Conservation (phyloP, 2,888 invertebrate genomes). For the Stratiomys singularior region DNA sequence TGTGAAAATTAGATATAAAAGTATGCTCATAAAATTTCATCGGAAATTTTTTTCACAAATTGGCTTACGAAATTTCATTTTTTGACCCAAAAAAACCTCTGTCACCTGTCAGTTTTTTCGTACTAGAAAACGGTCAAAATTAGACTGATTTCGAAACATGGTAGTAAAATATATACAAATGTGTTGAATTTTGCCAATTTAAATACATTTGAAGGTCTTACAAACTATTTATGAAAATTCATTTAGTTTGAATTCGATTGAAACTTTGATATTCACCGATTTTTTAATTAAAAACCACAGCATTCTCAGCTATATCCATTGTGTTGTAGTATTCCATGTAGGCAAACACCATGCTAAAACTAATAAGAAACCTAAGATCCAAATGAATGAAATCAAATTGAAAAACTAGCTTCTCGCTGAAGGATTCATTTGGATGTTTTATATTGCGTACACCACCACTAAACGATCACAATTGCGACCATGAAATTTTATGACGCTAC, state of each 20-base stretch:
- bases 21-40: too few species aligned
- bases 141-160: too few species aligned
- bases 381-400: background rate
- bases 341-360: background rate
- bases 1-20: too few species aligned
- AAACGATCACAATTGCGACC: too few species aligned
- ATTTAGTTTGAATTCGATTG: background rate
- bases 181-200: background rate
- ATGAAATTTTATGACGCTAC: too few species aligned
- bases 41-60: too few species aligned
- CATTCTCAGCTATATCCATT: conserved; percentile 38
- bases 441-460: background rate
- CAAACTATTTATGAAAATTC: conserved; percentile 5
- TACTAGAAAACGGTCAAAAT: too few species aligned
- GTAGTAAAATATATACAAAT: background rate
- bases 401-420: background rate
- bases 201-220: background rate
- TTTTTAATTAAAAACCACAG: conserved; percentile 44
- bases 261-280: conserved; percentile 35
- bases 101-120: too few species aligned
- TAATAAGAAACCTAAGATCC: background rate
- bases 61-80: too few species aligned
- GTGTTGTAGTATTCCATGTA: conserved; percentile 18
- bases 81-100: too few species aligned
- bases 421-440: background rate